phyloP scores from a whole-genome alignment of 2,888 invertebrate genomes.

The Tetranychus truncatus region DNA sequence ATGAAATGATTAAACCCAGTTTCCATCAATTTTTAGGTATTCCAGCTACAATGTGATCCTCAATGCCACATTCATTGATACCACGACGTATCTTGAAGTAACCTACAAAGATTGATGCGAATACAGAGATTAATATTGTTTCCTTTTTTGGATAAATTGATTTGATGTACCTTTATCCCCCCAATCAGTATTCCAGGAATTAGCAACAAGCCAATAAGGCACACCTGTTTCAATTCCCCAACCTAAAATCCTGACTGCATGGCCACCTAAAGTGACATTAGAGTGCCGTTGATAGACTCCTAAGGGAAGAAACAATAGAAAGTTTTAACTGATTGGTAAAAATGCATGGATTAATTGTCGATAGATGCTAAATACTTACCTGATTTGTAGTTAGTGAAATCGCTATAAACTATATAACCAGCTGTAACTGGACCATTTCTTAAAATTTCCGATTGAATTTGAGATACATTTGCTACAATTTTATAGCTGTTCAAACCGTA shows the following conservation, averaged over 20 bases:
- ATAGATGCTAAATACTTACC: slow-evolving; percentile 36
- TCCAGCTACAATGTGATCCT: neutral
- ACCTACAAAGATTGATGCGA: neutral
- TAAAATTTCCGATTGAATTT: slow-evolving; percentile 64
- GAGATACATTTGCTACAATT: slow-evolving; percentile 42
- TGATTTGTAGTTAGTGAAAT: slow-evolving; percentile 61
- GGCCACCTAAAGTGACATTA: slow-evolving; percentile 38
- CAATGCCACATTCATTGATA: neutral
- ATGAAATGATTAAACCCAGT: neutral
- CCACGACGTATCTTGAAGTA: slow-evolving; percentile 4
- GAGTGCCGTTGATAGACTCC: neutral
- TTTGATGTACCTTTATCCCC: slow-evolving; percentile 40
- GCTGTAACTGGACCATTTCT: slow-evolving; percentile 73
- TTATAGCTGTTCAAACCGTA: slow-evolving; percentile 41
- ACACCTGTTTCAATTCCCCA: slow-evolving; percentile 61
- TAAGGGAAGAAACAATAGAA: neutral
- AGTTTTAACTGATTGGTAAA: neutral
- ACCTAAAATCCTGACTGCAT: slow-evolving; percentile 71
- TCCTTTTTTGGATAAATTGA: neutral
- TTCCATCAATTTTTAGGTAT: neutral
- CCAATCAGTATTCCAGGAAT: slow-evolving; percentile 88
- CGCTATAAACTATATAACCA: slow-evolving; percentile 66
- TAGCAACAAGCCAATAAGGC: slow-evolving; percentile 75
- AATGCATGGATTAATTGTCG: slow-evolving; percentile 32
- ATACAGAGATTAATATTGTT: neutral